Base-by-base conservation (phyloP, 2,888 invertebrate species). In the Lutraria lutraria region DNA sequence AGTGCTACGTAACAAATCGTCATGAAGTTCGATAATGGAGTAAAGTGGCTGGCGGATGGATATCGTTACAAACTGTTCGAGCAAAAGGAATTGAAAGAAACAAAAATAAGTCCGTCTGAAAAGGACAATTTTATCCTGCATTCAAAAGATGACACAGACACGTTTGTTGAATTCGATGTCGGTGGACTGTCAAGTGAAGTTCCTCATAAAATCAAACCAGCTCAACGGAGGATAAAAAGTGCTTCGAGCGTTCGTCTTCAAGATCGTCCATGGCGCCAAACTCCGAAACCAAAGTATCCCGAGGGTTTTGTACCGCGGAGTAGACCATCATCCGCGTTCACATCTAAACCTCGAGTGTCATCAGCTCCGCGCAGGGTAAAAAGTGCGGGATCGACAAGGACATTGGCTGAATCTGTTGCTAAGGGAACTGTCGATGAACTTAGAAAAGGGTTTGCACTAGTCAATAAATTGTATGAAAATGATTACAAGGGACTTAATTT, bases 381-480 rank as follows among this genome's bases (percentile, higher is more conserved):
- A 83, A 93, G 94, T 90, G 93, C 93, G 0, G 92, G 92, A 6
- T 92, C 89, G 15, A 83, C 83, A 21, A 90, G 93, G 63, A 90
- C 92, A 25, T 88, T 83, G 34, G 89, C 93, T 0, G 89, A 90
- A 16, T 85, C 87, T 0, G 76, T 79, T 29, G 87, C 89, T 6
- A 85, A 81, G 25, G 92, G 89, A 52, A 85, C 83, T 16, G 29
- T 92, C 2, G 91, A 89, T 68, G 90, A 93, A 76, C 83, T 92
- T 76, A 79, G 92, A n/a, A 92, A 90, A 83, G 92, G 93, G 19
- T 94, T 94, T 90, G 90, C 93, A 79, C 87, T 94, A 54, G 94
- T 94, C 82, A 94, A 93, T 79, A 93, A 92, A 91, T 85, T 93
- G 0, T 94, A 94, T 83, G 93, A 94, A 89, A 92, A 93, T 82